Evolutionary conservation across 2,888 invertebrate genomes (phyloP).

Genomic region (Trypoxylon attenuatum): DNA sequence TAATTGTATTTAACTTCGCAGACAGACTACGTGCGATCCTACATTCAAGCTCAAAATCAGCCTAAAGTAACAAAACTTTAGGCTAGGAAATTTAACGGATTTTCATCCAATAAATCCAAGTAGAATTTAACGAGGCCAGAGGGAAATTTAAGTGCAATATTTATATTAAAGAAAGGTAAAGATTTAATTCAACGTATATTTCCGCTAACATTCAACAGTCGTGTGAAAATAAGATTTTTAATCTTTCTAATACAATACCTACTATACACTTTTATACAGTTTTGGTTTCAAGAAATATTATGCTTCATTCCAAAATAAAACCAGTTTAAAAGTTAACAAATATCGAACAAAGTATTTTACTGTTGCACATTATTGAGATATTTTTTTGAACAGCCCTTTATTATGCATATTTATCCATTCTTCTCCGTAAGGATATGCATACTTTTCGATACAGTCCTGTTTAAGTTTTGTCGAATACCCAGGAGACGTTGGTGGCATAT

Average conservation of each 20-base stretch:
- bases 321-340: too few species aligned
- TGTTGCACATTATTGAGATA: slow-evolving; percentile 1
- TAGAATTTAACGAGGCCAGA: neutral
- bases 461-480: slow-evolving; percentile 91
- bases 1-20: slow-evolving; percentile 61
- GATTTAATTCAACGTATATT: slow-evolving; percentile 18
- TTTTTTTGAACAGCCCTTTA: slow-evolving; percentile 76
- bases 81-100: too few species aligned
- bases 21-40: slow-evolving; percentile 77
- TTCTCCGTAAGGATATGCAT: slow-evolving; percentile 85
- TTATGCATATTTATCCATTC: slow-evolving; percentile 84
- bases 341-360: too few species aligned
- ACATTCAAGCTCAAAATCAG: slow-evolving; percentile 66
- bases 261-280: too few species aligned
- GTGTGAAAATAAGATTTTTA: too few species aligned
- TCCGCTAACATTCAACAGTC: too few species aligned
- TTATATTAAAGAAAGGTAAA: neutral
- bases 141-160: neutral
- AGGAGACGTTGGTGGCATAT: slow-evolving; percentile 84
- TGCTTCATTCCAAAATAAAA: too few species aligned
- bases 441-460: slow-evolving; percentile 81
- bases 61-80: neutral
- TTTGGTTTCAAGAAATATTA: too few species aligned
- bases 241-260: too few species aligned
- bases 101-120: slow-evolving; percentile 17